These are phyloP conservation scores for Pitangus sulphuratus DNA, from an alignment of 2,797 vertebrate genomes.

Conservation along the genomic window DNA sequence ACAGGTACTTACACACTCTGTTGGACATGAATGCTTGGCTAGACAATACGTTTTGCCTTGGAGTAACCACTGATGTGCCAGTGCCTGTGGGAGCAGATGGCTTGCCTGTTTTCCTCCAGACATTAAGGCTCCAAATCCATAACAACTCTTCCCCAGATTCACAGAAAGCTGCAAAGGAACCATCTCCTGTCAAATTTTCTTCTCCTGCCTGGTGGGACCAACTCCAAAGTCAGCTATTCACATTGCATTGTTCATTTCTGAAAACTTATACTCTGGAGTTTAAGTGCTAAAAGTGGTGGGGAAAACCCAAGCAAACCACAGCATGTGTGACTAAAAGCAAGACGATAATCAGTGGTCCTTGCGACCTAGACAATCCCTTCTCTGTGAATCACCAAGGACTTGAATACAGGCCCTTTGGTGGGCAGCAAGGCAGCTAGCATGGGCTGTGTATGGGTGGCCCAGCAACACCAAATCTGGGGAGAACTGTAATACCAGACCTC, in stretches of 20 bases:
- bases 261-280: background rate
- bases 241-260: background rate
- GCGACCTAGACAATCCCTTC: background rate
- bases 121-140: background rate
- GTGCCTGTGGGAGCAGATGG: conserved; percentile 14
- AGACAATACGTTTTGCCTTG: background rate
- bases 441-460: background rate
- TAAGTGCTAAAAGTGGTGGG: background rate
- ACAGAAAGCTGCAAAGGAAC: background rate
- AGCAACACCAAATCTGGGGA: accelerated
- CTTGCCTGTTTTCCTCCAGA: conserved; percentile 7
- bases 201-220: background rate
- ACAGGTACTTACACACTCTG: conserved; percentile 7
- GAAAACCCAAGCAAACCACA: background rate
- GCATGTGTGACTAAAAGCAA: background rate
- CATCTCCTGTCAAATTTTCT: background rate
- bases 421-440: background rate
- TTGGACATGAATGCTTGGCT: background rate
- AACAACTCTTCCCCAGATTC: background rate
- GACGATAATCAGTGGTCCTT: background rate
- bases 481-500: background rate
- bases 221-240: background rate
- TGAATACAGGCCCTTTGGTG: background rate
- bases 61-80: background rate
- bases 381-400: background rate